Evolutionary conservation across 2,113 vertebrate species (phyloP).

Genomic region (Myodes glareolus): DNA sequence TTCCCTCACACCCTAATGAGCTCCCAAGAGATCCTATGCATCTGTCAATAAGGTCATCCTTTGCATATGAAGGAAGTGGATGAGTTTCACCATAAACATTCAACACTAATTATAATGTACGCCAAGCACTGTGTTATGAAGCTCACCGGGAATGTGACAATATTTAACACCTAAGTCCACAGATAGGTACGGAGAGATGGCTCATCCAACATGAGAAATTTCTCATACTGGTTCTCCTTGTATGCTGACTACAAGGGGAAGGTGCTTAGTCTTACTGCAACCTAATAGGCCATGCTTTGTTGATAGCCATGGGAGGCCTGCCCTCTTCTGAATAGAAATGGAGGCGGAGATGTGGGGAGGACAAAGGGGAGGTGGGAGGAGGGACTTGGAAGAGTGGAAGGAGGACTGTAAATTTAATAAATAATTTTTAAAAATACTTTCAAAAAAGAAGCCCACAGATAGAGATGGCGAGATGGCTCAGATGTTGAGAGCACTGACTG

Average conservation of each 20-base stretch:
- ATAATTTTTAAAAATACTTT: background rate
- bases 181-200: background rate
- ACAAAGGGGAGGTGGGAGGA: background rate
- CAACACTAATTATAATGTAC: background rate
- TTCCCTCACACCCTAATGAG: background rate
- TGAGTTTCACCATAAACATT: background rate
- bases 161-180: background rate
- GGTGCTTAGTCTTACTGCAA: background rate
- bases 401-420: background rate
- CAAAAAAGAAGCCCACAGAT: background rate
- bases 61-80: background rate
- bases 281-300: background rate
- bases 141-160: background rate
- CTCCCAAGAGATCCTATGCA: background rate
- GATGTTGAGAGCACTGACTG: background rate
- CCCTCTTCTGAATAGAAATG: background rate
- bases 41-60: background rate
- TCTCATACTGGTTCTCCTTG: background rate
- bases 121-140: background rate
- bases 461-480: background rate
- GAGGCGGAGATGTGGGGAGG: background rate
- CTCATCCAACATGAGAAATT: background rate
- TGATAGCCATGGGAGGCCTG: background rate
- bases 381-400: background rate
- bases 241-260: background rate